Conservation (phyloP, 1,140 invertebrate species). For the Nasonia vitripennis region DNA sequence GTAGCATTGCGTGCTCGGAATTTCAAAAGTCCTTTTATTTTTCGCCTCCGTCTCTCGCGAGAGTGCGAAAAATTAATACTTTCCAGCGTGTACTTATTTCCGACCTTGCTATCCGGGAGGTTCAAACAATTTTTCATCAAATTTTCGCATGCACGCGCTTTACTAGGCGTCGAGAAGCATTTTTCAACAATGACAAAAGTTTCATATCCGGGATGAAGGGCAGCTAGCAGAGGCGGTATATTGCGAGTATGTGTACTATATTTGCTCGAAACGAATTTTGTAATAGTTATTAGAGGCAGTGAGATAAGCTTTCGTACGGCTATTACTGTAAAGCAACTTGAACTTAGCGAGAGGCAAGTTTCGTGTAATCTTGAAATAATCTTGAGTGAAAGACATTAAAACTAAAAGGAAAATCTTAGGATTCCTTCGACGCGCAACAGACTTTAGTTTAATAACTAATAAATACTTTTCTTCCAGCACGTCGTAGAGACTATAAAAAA, state of each 20-base stretch:
- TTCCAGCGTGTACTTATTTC: background rate
- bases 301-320: background rate
- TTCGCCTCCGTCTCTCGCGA: background rate
- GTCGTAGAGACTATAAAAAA: background rate
- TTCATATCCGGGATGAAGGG: background rate
- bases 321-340: background rate
- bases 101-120: too few relatives aligned
- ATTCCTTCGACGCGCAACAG: background rate
- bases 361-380: too few relatives aligned
- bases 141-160: background rate
- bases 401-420: conserved; percentile 4
- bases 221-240: too few relatives aligned
- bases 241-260: background rate
- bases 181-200: background rate
- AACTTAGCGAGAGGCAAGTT: too few relatives aligned
- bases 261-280: background rate
- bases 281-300: background rate
- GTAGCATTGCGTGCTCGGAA: background rate
- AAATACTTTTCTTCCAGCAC: background rate
- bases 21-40: background rate
- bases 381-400: background rate
- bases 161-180: background rate
- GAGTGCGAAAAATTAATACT: background rate
- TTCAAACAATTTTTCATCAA: background rate
- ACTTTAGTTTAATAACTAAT: conserved; percentile 8